Evolutionary conservation across 2,888 invertebrate species (phyloP).

Genomic region (Ormyrus nitidulus): DNA sequence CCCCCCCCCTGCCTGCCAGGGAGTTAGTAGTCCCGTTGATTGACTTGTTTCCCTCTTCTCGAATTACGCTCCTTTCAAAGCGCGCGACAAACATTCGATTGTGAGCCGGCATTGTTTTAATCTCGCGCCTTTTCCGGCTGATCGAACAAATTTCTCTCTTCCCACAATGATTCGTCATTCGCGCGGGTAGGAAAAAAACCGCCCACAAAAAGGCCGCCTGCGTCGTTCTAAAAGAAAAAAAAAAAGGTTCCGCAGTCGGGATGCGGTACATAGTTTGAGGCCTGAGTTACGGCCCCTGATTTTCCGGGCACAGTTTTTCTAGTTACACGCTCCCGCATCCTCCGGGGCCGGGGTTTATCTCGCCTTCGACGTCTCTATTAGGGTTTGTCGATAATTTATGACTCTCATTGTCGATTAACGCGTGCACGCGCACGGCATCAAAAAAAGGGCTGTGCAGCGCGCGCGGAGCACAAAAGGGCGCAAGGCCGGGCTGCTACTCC

Average conservation of each 20-base stretch:
- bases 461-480: conserved; percentile 69
- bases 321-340: conserved; percentile 41
- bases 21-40: conserved; percentile 17
- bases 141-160: too few relatives aligned
- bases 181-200: not conserved
- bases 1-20: not conserved
- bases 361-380: conserved; percentile 71
- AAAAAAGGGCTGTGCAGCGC: conserved; percentile 52
- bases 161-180: too few relatives aligned
- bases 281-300: conserved; percentile 69
- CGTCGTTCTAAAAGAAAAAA: too few relatives aligned
- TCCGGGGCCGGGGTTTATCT: conserved; percentile 49
- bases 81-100: too few relatives aligned
- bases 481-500: conserved; percentile 64
- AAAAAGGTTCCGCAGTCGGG: too few relatives aligned
- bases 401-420: conserved; percentile 74
- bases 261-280: conserved; percentile 61
- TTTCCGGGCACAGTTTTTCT: conserved; percentile 57
- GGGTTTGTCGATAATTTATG: conserved; percentile 72
- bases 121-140: too few relatives aligned
- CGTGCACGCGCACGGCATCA: conserved; percentile 69
- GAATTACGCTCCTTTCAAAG: conserved; percentile 26
- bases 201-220: too few relatives aligned
- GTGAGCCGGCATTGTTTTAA: not conserved
- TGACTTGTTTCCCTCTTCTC: conserved; percentile 51